Percentiles rank a stretch among this genome's conserved stretches.
phyloP scores from a whole-genome alignment of 2,888 invertebrate species.

The Luffia ferchaultella region DNA sequence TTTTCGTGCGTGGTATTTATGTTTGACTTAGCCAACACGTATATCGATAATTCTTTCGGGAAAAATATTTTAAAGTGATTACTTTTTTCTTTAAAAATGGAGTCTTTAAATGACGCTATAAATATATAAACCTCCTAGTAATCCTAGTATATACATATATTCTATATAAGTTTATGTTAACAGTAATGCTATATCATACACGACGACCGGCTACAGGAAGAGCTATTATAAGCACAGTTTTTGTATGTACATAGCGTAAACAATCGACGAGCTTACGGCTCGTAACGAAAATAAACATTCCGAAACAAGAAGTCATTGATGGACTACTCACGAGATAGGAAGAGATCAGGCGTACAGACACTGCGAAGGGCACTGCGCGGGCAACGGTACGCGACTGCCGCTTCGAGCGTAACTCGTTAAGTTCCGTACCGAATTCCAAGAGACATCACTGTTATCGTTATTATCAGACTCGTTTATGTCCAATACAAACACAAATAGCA shows the following conservation, averaged over 20 bases:
- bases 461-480: conserved; percentile 36
- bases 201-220: too few relatives aligned
- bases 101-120: too few relatives aligned
- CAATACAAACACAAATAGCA: conserved; percentile 42
- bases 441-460: conserved; percentile 37
- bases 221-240: too few relatives aligned
- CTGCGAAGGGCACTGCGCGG: background rate
- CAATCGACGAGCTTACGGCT: background rate
- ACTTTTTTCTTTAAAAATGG: too few relatives aligned
- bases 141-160: too few relatives aligned
- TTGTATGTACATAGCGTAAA: background rate
- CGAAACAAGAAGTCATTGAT: conserved; percentile 29
- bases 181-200: too few relatives aligned
- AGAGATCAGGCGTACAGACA: background rate
- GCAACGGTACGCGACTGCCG: background rate
- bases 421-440: conserved; percentile 36
- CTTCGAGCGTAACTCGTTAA: conserved; percentile 9
- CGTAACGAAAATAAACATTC: conserved; percentile 20
- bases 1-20: too few relatives aligned
- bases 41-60: too few relatives aligned
- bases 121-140: too few relatives aligned
- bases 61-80: too few relatives aligned
- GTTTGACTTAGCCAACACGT: too few relatives aligned
- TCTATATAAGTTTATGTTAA: too few relatives aligned
- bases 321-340: background rate